A percentile compares a stretch with the other conserved stretches of the same genome.
These are phyloP conservation scores for Dunckerocampus dactyliophorus DNA, from an alignment of 2,113 vertebrate species.

Conservation along the genomic window DNA sequence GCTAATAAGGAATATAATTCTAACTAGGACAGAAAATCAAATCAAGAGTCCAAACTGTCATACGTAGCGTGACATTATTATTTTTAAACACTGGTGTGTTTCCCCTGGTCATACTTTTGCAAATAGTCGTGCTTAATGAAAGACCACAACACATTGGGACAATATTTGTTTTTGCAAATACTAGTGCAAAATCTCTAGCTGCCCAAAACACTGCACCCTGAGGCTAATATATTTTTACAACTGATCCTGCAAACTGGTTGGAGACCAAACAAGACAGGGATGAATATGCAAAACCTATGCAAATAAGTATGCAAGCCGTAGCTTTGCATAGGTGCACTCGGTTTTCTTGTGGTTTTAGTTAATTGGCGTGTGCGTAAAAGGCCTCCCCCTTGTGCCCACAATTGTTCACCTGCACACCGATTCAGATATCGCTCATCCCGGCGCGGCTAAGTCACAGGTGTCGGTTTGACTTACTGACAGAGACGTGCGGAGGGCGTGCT, in stretches of 20 bases:
- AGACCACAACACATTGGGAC: not conserved
- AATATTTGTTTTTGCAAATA: slow-evolving; percentile 1
- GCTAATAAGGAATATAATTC: too few species aligned
- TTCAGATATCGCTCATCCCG: slow-evolving; percentile 38
- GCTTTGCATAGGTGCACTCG: slow-evolving; percentile 37
- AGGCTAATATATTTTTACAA: slow-evolving; percentile 61
- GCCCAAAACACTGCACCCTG: slow-evolving; percentile 54
- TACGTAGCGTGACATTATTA: too few species aligned
- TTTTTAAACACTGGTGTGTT: too few species aligned
- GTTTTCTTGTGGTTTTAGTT: slow-evolving; percentile 12
- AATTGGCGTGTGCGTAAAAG: slow-evolving; percentile 14
- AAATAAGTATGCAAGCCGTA: slow-evolving; percentile 19
- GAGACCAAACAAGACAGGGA: slow-evolving; percentile 22
- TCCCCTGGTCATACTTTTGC: too few species aligned
- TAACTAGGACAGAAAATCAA: too few species aligned
- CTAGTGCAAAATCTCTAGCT: slow-evolving; percentile 38
- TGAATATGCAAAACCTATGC: slow-evolving; percentile 42
- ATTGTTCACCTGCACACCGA: slow-evolving; percentile 15
- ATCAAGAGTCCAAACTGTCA: too few species aligned
- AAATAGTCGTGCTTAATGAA: too few species aligned
- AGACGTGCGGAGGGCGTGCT: slow-evolving; percentile 76
- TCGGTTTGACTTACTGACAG: slow-evolving; percentile 31
- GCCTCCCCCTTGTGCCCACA: not conserved
- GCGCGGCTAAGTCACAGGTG: slow-evolving; percentile 7
- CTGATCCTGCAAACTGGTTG: slow-evolving; percentile 21